Evolutionary conservation across 1,140 invertebrate genomes (phyloP), one percentile per base, ranked within the genome.

Genomic region (Macrosteles quadrilineatus): DNA sequence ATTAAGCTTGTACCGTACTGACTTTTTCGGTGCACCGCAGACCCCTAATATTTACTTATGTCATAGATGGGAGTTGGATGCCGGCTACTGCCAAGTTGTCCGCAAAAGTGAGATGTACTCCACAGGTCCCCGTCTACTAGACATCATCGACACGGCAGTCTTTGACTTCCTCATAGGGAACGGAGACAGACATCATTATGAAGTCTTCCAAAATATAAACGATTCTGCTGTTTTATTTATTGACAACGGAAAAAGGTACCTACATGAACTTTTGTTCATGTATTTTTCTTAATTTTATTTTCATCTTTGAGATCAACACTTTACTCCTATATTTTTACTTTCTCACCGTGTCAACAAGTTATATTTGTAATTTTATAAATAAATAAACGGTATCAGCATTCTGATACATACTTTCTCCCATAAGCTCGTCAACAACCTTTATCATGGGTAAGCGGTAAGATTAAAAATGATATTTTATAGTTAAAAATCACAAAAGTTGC

Each of bases 101-200:
- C 75, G 77, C 69, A 67, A 73, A 25, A 73, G 70, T 14, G 64
- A 77, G n/a, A 63, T 74, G 17, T 75, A 76, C 70, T 78, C 71
- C 79, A 79, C 77, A 81, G 47, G 81, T 45, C 71, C 74, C 21
- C 83, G 90, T 53, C 80, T 98, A 29, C 81, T 96, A 59, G 94
- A 98, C 81, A 83, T 98, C 43, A 86, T 97, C 66, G 95, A 97
- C 80, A 87, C 89, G 17, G 84, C 93, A 1, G 88, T 97, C 72
- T 96, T 98, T 79, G 96, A 98, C 82, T 98, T 95, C 81, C 82
- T 98, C 1, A 91, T 97, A 78, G 94, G 95, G 79, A 98, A 98
- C 83, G 96, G 95, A 0, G 96, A 98, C 81, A 83, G 96, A 19
- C 95, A 98, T 84, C 91, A 94, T 79, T 97, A 94, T 77, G 95